Evolutionary conservation across 2,888 invertebrate species (phyloP), one percentile per base, ranked within the genome.

Genomic region (Eupithecia insigniata): DNA sequence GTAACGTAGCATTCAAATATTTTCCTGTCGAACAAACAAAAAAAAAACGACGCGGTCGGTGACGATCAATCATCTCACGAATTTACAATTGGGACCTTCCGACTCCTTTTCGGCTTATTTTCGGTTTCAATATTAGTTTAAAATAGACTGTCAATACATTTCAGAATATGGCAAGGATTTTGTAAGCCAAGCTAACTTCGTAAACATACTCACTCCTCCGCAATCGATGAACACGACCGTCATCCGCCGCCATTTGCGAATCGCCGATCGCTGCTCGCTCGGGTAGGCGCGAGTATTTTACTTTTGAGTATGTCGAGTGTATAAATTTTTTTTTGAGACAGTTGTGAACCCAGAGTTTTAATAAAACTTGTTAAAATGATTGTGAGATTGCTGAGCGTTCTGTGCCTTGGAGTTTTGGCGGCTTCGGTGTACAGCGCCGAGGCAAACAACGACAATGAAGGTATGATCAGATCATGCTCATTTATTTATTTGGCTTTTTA

Each of bases 211-310:
- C 84, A 87, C 84, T 85, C 18, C 28, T 30, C 22, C 66, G 87
- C 89, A 94, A 94, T 94, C 94, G 94, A 94, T 94, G 94, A 94
- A 88, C 88, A 90, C 86, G 93, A 93, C 93, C 93, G 94, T 93
- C 94, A 92, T 90, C 87, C 92, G 92, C 92, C 94, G 94, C 94
- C 94, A 94, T 94, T 93, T 94, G 94, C 94, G 93, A 92, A 90
- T 88, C 90, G 89, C 85, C 86, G 92, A 91, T 89, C 89, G 92
- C 88, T 88, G 89, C 87, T 89, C 82, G 89, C 87, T 89, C 82
- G 81, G 89, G 39, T 26, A 64, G 87, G 92, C 91, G 92, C 90
- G 87, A 90, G 90, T 92, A 93, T 90, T 88, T 88, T 88, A 85
- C 86, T 87, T 89, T 90, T 88, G 90, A 90, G 84, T 90, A 93